phyloP scores from a whole-genome alignment of 1,140 invertebrate genomes.

The Adelges cooleyi region DNA sequence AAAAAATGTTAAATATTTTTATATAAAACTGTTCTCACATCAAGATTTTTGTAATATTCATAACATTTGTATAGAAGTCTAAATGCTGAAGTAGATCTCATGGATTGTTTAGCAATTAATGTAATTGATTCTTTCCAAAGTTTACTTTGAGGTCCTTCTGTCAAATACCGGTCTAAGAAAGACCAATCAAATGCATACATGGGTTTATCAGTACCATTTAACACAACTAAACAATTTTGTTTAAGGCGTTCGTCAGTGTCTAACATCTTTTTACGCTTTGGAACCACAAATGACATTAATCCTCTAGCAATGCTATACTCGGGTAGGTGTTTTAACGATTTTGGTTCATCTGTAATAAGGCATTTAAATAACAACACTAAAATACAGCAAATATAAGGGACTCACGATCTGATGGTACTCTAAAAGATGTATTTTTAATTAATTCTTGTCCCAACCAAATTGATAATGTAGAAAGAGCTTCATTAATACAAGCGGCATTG shows the following conservation, averaged over 20 bases:
- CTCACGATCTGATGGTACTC: slow-evolving; percentile 8
- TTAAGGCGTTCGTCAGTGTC: neutral
- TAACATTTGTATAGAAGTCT: slow-evolving; percentile 7
- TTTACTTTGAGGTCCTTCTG: neutral
- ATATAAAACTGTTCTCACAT: too few species aligned
- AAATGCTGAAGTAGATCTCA: slow-evolving; percentile 17
- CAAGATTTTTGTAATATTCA: neutral
- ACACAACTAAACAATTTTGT: neutral
- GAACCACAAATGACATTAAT: slow-evolving; percentile 13
- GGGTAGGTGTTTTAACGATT: slow-evolving; percentile 8
- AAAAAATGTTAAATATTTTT: too few species aligned
- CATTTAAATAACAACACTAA: too few species aligned
- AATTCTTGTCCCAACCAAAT: neutral
- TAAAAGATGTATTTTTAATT: neutral
- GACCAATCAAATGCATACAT: slow-evolving; percentile 19
- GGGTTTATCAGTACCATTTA: slow-evolving; percentile 9
- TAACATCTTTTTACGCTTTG: slow-evolving; percentile 9
- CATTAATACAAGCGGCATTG: neutral
- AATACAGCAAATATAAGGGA: too few species aligned
- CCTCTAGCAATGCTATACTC: neutral
- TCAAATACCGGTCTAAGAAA: slow-evolving; percentile 2
- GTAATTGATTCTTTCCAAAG: slow-evolving; percentile 19
- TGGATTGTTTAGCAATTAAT: slow-evolving; percentile 16
- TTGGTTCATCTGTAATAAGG: slow-evolving; percentile 24
- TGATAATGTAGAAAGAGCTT: slow-evolving; percentile 7